phyloP scores from a whole-genome alignment of 2,888 invertebrate genomes.

The Cephalotes varians region DNA sequence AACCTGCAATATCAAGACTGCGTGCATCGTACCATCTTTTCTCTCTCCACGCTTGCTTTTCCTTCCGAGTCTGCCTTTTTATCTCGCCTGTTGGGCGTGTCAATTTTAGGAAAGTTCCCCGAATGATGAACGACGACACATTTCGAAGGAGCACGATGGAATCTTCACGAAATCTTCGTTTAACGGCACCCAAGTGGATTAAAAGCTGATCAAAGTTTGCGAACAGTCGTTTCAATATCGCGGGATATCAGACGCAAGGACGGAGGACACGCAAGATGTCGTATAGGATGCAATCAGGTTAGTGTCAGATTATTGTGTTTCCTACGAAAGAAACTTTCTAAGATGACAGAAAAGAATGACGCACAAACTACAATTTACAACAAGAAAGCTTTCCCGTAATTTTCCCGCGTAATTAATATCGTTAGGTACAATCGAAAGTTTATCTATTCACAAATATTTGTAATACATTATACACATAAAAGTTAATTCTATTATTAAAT shows the following conservation, averaged over 20 bases:
- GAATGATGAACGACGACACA: conserved; percentile 62
- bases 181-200: conserved; percentile 76
- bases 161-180: conserved; percentile 46
- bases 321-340: conserved; percentile 58
- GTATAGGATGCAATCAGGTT: conserved; percentile 56
- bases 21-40: conserved; percentile 54
- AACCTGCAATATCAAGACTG: conserved; percentile 58
- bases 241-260: conserved; percentile 39
- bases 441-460: neutral
- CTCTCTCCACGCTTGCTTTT: neutral
- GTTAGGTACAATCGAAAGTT: neutral
- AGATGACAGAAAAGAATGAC: conserved; percentile 32
- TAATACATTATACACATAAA: neutral
- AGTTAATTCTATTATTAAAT: neutral
- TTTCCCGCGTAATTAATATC: conserved; percentile 34
- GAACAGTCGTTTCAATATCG: conserved; percentile 82
- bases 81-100: conserved; percentile 63
- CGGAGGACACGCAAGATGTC: conserved; percentile 41
- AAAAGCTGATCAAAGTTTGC: conserved; percentile 84
- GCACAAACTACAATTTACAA: conserved; percentile 30
- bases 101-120: conserved; percentile 75
- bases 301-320: conserved; percentile 72
- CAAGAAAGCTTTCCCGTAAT: neutral
- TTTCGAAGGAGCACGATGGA: conserved; percentile 47
- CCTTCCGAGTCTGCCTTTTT: conserved; percentile 3